A percentile compares a stretch with the other conserved stretches of the same genome.
Conservation (phyloP, 2,797 vertebrate species). For the Manis crassicaudata region DNA sequence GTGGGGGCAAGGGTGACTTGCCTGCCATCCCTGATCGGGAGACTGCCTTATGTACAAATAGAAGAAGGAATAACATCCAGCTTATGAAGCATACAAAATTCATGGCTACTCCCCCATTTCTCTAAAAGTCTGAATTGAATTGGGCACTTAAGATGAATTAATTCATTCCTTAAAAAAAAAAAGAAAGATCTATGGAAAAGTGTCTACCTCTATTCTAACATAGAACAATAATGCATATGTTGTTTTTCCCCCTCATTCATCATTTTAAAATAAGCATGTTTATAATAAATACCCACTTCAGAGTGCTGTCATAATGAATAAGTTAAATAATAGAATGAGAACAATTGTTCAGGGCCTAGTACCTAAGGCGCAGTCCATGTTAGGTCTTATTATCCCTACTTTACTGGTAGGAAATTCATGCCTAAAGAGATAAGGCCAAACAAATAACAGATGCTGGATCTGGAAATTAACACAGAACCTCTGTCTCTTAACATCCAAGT, state of each 20-base stretch:
- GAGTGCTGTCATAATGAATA: not conserved
- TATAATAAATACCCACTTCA: not conserved
- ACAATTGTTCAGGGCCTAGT: not conserved
- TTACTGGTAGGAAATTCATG: not conserved
- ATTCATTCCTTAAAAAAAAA: not conserved
- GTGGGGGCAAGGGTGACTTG: accelerated
- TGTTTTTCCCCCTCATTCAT: not conserved
- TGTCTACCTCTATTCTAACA: not conserved
- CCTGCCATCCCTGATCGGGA: not conserved
- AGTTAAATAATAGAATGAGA: not conserved
- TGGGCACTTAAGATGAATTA: not conserved
- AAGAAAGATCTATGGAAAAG: not conserved
- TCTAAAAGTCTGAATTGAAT: not conserved
- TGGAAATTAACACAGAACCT: not conserved
- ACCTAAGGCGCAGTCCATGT: accelerated
- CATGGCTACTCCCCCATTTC: not conserved
- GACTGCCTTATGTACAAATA: not conserved
- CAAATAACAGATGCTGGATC: not conserved
- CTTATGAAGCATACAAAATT: not conserved
- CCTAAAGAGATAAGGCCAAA: not conserved
- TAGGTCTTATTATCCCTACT: not conserved
- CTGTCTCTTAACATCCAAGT: not conserved
- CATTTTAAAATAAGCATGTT: not conserved
- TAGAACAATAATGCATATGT: not conserved
- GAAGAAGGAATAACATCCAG: not conserved